Percentiles rank a stretch among this genome's conserved stretches.
Conservation (phyloP, 1,140 invertebrate genomes). For the Pachyrhynchus sulphureomaculatus region DNA sequence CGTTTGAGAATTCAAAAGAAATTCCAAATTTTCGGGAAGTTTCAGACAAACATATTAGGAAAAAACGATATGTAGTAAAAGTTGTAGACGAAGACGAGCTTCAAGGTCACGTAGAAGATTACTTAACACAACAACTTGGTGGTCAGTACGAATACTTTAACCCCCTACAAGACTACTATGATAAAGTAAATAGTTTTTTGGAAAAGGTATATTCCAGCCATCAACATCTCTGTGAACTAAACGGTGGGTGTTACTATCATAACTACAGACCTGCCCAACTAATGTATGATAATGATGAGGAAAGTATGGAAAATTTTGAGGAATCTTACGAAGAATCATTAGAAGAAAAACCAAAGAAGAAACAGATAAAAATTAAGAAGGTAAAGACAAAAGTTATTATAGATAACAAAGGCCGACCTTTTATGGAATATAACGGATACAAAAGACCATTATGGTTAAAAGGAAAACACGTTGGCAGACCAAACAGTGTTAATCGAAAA, state of each 20-base stretch:
- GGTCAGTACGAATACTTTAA: slow-evolving; percentile 10
- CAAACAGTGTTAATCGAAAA: not conserved
- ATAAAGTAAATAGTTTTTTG: slow-evolving; percentile 9
- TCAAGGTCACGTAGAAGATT: slow-evolving; percentile 30
- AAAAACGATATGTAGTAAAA: slow-evolving; percentile 38
- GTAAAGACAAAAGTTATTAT: slow-evolving; percentile 40
- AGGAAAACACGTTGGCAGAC: not conserved
- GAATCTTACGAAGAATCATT: not conserved
- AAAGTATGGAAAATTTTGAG: not conserved
- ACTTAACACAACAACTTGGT: slow-evolving; percentile 31
- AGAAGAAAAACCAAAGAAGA: slow-evolving; percentile 25
- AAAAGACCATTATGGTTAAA: slow-evolving; percentile 37
- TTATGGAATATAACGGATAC: slow-evolving; percentile 40
- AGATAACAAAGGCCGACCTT: slow-evolving; percentile 42
- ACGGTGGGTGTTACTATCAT: not conserved
- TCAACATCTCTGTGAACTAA: not conserved
- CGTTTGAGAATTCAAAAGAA: not conserved
- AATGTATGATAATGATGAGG: not conserved
- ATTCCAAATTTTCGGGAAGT: slow-evolving; percentile 21
- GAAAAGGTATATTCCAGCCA: not conserved
- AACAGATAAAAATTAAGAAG: slow-evolving; percentile 33
- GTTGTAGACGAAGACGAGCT: slow-evolving; percentile 36
- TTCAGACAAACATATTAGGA: slow-evolving; percentile 12
- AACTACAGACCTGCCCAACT: not conserved
- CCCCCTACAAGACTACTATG: slow-evolving; percentile 18